A percentile compares a stretch with the other conserved stretches of the same genome.
Evolutionary conservation across 2,888 invertebrate genomes (phyloP).

Genomic region (Hirtodrosophila alboralis): DNA sequence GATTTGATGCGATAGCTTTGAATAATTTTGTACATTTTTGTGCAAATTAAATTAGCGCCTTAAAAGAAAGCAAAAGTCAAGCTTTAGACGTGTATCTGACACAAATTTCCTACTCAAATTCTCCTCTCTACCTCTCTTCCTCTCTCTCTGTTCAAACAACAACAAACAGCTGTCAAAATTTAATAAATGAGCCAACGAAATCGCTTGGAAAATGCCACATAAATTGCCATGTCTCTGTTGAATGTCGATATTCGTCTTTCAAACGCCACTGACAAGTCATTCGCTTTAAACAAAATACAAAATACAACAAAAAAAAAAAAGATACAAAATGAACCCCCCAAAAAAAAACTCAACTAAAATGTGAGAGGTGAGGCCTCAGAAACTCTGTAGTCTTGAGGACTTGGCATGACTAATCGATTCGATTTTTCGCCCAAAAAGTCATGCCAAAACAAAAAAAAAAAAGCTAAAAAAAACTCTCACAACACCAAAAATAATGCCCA

Average conservation of each 20-base stretch:
- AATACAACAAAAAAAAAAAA: slow-evolving; percentile 14
- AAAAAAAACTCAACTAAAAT: slow-evolving; percentile 42
- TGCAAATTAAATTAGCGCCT: slow-evolving; percentile 33
- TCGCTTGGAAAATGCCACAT: slow-evolving; percentile 76
- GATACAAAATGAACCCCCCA: slow-evolving; percentile 35
- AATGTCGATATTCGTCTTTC: slow-evolving; percentile 54
- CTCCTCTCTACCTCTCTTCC: no score
- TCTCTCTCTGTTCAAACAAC: no score
- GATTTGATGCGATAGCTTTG: slow-evolving; percentile 33
- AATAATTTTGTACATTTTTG: slow-evolving; percentile 32
- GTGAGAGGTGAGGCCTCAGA: slow-evolving; percentile 52
- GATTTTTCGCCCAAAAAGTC: slow-evolving; percentile 76
- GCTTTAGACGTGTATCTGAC: slow-evolving; percentile 18
- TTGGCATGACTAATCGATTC: slow-evolving; percentile 77
- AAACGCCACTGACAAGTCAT: slow-evolving; percentile 63
- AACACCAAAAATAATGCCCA: slow-evolving; percentile 39
- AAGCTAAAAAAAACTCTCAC: slow-evolving; percentile 6
- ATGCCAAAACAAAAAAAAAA: slow-evolving; percentile 45
- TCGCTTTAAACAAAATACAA: slow-evolving; percentile 47
- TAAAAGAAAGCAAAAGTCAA: slow-evolving; percentile 34
- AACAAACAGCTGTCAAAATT: slow-evolving; percentile 53
- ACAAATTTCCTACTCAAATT: neutral
- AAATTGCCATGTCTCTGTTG: slow-evolving; percentile 62
- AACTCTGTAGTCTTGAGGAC: slow-evolving; percentile 56
- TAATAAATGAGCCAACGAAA: slow-evolving; percentile 68